Evolutionary conservation across 1,140 invertebrate species (phyloP), one percentile per base, ranked within the genome.

Genomic region (Goniozus legneri): DNA sequence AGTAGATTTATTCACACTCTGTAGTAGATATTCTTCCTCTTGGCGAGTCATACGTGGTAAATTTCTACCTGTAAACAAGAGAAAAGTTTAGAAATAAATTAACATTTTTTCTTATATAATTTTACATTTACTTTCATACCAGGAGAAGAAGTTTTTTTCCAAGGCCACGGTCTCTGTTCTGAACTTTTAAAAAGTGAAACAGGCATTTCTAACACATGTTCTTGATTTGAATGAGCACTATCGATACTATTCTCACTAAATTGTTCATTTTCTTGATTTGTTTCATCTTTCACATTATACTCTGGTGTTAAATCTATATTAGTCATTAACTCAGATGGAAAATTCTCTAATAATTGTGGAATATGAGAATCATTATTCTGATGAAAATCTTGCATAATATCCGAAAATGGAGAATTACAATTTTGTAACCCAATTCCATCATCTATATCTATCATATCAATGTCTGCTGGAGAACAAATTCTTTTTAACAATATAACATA

Each of bases 21-120:
- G 73, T 10, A 83, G 54, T 10, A 85, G 47, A 54, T 79, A 76
- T 16, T 66, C 59, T 60, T 85, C 83, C 56, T 85, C 82, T 54
- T 79, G 78, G 34, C 76, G 57, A 42, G 74, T 82, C 73, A 85
- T 81, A 15, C 53, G 67, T 3, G 54, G 44, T 20, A 50, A 46
- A 22, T 58, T 59, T 55, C 54, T 65, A 53, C 37, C 71, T 73
- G 33, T 3, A 67, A 62, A 31, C 8, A 12, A 3, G 3, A 3
- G 31, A 16, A 34, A 19, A 44, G 19, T 44, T 21, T 39, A 18
- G 2, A 45, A 32, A 31, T 12, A 41, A 41, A 13, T 27, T 39
- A 18, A 14, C 14, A 10, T 16, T 38, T 24, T 30, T 43, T 37
- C 2, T 18, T 13, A 12, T 14, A 31, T 3, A 16, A 10, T 27